Base-by-base conservation (phyloP, 1,140 invertebrate species). In the Drosophila sp. region DNA sequence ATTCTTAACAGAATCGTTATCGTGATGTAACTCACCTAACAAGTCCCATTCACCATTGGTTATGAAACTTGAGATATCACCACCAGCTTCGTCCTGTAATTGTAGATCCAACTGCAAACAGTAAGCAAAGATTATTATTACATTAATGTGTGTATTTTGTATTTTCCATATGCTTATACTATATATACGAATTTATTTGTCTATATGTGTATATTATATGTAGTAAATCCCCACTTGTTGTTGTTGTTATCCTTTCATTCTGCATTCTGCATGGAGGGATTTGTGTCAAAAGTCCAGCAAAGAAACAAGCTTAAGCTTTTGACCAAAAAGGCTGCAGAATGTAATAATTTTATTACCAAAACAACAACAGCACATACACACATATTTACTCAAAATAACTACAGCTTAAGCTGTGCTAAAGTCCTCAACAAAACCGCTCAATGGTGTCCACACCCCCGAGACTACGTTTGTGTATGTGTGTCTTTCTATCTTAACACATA, bases 21-120 rank as follows among this genome's bases (percentile, higher is more conserved):
- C 46, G 46, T 14, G 27, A 7, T 14, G 0, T n/a, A 25, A 92
- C 94, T 94, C 94, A 99, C 98, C 98, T 93, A 99, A 95, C 64
- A 99, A 94, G 93, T 98, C 97, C 98, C 99, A 99, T 94, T 99
- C 98, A 87, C 98, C 98, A 93, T 99, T 99, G 64, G 97, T 96
- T 81, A 99, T 97, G 93, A 99, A 99, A 94, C 96, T 97, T 92
- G 96, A 96, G 74, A 98, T 96, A 93, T 99, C 98, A 70, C 97
- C 98, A 51, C 97, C 97, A 51, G 93, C 93, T 90, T 97, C 96
- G 76, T 96, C 96, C 93, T 97, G 96, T 78, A 98, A 93, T 91
- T 97, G 96, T 67, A 99, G 94, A 93, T 99, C 98, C 92, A 99
- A 94, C 95, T 98, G 94, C 78, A 94, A 93, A 78, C 38, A 74